These are phyloP conservation scores for Mythimna lalbum DNA, from an alignment of 2,888 invertebrate species.

Conservation along the genomic window DNA sequence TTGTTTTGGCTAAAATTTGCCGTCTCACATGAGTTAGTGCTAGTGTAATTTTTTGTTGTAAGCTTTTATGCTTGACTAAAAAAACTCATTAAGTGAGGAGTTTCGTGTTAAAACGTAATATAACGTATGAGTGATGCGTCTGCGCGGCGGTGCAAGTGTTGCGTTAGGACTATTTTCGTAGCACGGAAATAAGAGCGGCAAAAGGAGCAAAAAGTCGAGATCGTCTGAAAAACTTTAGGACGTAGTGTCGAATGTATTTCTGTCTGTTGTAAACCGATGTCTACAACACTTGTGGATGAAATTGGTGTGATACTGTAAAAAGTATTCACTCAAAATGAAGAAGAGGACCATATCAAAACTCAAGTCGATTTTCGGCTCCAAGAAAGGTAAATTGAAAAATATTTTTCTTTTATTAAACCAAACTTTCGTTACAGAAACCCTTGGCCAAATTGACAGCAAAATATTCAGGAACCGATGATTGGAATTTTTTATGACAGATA, in stretches of 20 bases:
- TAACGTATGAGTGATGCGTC: constrained; percentile 86
- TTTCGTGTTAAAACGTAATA: constrained; percentile 59
- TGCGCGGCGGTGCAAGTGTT: constrained; percentile 87
- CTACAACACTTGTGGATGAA: constrained; percentile 76
- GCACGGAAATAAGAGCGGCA: constrained; percentile 90
- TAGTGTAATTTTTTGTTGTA: constrained; percentile 39
- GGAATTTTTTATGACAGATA: background rate
- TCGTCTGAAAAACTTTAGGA: constrained; percentile 89
- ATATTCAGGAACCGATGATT: constrained; percentile 3
- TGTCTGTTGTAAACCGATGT: constrained; percentile 85
- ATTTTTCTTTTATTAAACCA: constrained; percentile 3
- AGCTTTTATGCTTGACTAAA: constrained; percentile 24
- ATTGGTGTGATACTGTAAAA: constrained; percentile 68
- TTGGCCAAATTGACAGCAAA: background rate
- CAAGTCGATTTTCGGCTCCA: constrained; percentile 86
- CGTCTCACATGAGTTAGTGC: constrained; percentile 34
- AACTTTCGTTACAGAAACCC: background rate
- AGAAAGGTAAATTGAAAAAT: constrained; percentile 78
- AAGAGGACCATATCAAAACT: constrained; percentile 87
- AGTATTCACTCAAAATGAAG: constrained; percentile 80
- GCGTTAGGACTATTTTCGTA: constrained; percentile 89
- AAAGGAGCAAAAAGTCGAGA: constrained; percentile 89
- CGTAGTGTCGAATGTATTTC: constrained; percentile 87
- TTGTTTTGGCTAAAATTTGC: constrained; percentile 59
- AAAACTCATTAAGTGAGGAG: constrained; percentile 51